Evolutionary conservation across 2,113 vertebrate species (phyloP).

Genomic region (Origma solitaria): DNA sequence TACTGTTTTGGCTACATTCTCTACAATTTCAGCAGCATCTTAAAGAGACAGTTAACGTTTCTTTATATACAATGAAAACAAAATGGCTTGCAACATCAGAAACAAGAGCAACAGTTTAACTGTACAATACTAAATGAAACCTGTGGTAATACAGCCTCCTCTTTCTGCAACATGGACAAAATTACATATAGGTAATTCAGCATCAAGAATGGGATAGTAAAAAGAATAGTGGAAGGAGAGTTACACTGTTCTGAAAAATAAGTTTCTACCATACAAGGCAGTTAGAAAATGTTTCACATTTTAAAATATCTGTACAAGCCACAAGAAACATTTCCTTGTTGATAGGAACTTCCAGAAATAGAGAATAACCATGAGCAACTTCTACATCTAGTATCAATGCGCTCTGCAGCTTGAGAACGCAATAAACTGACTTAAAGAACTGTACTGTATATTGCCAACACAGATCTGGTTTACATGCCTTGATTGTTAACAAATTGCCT

Average conservation of each 20-base stretch:
- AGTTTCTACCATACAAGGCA: slow-evolving; percentile 75
- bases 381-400: slow-evolving; percentile 65
- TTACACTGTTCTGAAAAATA: slow-evolving; percentile 71
- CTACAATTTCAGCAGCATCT: slow-evolving; percentile 87
- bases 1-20: slow-evolving; percentile 84
- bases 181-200: slow-evolving; percentile 76
- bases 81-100: slow-evolving; percentile 80
- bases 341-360: slow-evolving; percentile 71
- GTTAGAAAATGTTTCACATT: slow-evolving; percentile 80
- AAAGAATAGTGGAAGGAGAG: slow-evolving; percentile 71
- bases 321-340: slow-evolving; percentile 74
- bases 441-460: slow-evolving; percentile 64
- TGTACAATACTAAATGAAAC: slow-evolving; percentile 78
- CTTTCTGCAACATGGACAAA: slow-evolving; percentile 75
- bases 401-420: slow-evolving; percentile 61
- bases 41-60: slow-evolving; percentile 81
- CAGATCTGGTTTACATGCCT: slow-evolving; percentile 68
- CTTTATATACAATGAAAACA: slow-evolving; percentile 83
- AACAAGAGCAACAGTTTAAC: slow-evolving; percentile 78
- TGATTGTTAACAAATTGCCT: slow-evolving; percentile 70
- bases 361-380: slow-evolving; percentile 70
- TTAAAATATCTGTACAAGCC: slow-evolving; percentile 79
- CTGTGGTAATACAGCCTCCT: slow-evolving; percentile 73
- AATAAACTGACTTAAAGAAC: slow-evolving; percentile 63
- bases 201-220: slow-evolving; percentile 70